Conservation (phyloP, 2,888 invertebrate species). For the Hedychridium roseum region DNA sequence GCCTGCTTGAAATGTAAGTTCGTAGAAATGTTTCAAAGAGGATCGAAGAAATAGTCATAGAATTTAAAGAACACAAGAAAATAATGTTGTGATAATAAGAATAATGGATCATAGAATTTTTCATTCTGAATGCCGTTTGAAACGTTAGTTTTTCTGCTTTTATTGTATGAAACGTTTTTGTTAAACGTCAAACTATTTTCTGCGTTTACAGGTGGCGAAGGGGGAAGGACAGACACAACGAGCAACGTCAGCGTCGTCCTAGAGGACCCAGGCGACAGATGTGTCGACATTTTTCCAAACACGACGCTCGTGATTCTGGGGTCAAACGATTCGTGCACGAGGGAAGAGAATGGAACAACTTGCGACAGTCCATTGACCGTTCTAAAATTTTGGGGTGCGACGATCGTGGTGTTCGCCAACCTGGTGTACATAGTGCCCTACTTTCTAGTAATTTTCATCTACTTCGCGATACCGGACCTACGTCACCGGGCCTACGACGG, state of each 20-base stretch:
- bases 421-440: slow-evolving; percentile 49
- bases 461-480: slow-evolving; percentile 32
- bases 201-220: neutral
- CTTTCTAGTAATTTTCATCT: slow-evolving; percentile 39
- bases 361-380: slow-evolving; percentile 42
- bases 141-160: no score
- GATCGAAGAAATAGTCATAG: no score
- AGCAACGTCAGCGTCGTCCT: no score
- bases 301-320: slow-evolving; percentile 23
- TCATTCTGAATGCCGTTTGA: no score
- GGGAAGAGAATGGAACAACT: no score
- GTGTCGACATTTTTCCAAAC: slow-evolving; percentile 31
- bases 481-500: slow-evolving; percentile 45
- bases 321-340: no score
- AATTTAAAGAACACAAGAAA: no score
- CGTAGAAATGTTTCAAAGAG: no score
- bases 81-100: no score
- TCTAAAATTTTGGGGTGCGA: slow-evolving; percentile 48
- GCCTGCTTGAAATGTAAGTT: slow-evolving; percentile 32
- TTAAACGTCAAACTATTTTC: no score
- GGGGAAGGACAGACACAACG: neutral
- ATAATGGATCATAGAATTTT: no score
- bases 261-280: slow-evolving; percentile 9
- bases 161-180: no score
- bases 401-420: slow-evolving; percentile 47